A percentile compares a stretch with the other conserved stretches of the same genome.
These are phyloP conservation scores for Micoletzkya japonica DNA, from an alignment of 2,888 invertebrate species.

Conservation along the genomic window DNA sequence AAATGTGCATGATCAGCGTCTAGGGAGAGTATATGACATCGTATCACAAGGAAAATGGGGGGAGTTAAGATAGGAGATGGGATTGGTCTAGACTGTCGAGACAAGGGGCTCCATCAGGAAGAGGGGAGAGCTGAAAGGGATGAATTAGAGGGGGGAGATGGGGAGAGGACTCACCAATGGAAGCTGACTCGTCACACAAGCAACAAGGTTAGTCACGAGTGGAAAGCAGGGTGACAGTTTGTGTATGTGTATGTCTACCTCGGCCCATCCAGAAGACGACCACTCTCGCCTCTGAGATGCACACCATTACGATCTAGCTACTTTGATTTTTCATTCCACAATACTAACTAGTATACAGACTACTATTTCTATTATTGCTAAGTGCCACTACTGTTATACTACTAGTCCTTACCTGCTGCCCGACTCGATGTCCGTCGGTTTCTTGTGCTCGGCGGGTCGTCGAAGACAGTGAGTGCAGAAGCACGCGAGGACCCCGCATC, in stretches of 20 bases:
- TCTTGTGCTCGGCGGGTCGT: constrained; percentile 30
- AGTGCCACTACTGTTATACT: background rate
- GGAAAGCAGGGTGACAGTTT: background rate
- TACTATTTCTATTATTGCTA: background rate
- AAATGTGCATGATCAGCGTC: no score
- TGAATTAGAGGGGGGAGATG: constrained; percentile 6
- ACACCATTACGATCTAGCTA: background rate
- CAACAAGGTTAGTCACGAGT: background rate
- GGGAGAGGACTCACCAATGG: constrained; percentile 6
- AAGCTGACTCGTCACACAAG: background rate
- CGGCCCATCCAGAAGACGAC: constrained; percentile 32
- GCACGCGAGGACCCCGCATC: constrained; percentile 68
- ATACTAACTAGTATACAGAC: background rate
- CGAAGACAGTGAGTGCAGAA: constrained; percentile 57
- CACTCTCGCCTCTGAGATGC: constrained; percentile 34
- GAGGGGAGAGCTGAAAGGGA: constrained; percentile 24
- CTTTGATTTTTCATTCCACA: background rate
- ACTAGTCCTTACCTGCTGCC: constrained; percentile 30
- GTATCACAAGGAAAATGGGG: no score
- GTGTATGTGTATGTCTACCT: constrained; percentile 27
- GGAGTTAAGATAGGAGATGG: background rate
- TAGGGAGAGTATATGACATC: no score
- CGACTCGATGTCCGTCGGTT: constrained; percentile 38
- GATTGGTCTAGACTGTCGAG: constrained; percentile 20
- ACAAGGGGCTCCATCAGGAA: constrained; percentile 26